These are phyloP conservation scores for Argopecten irradians DNA, from an alignment of 1,140 invertebrate species.

Conservation along the genomic window DNA sequence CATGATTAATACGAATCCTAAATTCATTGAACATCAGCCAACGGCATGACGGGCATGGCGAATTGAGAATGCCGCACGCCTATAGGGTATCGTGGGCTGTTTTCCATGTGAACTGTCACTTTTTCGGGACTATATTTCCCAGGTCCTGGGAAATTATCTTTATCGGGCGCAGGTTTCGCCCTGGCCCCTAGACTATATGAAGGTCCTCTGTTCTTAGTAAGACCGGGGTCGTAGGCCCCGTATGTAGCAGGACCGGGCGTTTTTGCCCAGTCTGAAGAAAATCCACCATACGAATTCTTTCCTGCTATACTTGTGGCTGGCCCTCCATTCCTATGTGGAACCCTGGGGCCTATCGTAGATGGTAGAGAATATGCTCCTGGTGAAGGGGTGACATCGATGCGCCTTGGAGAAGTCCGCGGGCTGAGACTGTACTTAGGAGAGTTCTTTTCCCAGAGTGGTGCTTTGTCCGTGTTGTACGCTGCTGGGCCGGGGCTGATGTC, in stretches of 20 bases:
- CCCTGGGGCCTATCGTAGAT: slow-evolving; percentile 50
- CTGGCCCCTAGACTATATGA: slow-evolving; percentile 52
- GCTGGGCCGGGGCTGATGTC: slow-evolving; percentile 55
- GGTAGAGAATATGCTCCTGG: slow-evolving; percentile 61
- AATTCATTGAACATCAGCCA: slow-evolving; percentile 49
- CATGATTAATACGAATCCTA: neutral
- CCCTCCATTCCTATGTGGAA: slow-evolving; percentile 46
- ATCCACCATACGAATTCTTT: slow-evolving; percentile 45
- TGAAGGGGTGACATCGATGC: slow-evolving; percentile 49
- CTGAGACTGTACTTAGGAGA: slow-evolving; percentile 60
- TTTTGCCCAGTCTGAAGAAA: slow-evolving; percentile 61
- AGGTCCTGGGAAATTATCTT: slow-evolving; percentile 61
- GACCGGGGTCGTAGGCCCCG: slow-evolving; percentile 35
- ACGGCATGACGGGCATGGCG: slow-evolving; percentile 56
- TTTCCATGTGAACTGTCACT: slow-evolving; percentile 39
- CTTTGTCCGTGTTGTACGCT: slow-evolving; percentile 49
- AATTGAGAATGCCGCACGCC: slow-evolving; percentile 62
- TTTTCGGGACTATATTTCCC: slow-evolving; percentile 56
- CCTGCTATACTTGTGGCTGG: slow-evolving; percentile 45
- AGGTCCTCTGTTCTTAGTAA: slow-evolving; percentile 43
- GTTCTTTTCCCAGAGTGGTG: slow-evolving; percentile 38
- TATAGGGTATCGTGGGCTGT: slow-evolving; percentile 60
- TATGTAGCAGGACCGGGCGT: slow-evolving; percentile 65
- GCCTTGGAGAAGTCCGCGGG: slow-evolving; percentile 40
- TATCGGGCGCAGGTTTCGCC: slow-evolving; percentile 48